Evolutionary conservation across 1,140 invertebrate genomes (phyloP).

Genomic region (Drosophila micromelanica): DNA sequence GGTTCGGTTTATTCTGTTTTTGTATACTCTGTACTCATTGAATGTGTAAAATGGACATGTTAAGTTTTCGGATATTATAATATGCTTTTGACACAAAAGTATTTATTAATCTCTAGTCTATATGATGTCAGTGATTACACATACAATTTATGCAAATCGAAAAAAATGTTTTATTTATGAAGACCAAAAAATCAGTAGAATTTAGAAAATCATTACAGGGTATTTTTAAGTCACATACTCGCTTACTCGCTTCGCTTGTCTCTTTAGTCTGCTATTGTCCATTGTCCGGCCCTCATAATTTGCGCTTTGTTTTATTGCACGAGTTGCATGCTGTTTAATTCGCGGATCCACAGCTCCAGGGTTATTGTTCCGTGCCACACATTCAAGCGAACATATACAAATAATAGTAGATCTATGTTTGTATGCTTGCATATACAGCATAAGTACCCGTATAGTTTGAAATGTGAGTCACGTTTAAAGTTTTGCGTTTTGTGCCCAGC

Average conservation of each 20-base stretch:
- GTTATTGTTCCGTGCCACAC: conserved; percentile 27
- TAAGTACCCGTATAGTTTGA: conserved; percentile 34
- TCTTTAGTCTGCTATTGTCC: conserved; percentile 32
- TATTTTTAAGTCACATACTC: conserved; percentile 5
- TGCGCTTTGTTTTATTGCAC: conserved; percentile 69
- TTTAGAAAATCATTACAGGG: background rate
- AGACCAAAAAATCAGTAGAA: no score
- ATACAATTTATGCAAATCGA: no score
- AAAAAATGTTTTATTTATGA: no score
- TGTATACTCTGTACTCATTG: conserved; percentile 12
- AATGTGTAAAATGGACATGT: background rate
- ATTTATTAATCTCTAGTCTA: no score
- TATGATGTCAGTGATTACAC: no score
- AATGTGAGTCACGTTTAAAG: conserved; percentile 80
- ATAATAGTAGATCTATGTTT: background rate
- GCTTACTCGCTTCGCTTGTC: conserved; percentile 14
- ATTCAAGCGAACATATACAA: background rate
- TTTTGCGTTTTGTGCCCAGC: conserved; percentile 42
- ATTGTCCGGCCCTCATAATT: conserved; percentile 68
- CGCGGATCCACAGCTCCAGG: conserved; percentile 24
- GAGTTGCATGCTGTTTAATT: conserved; percentile 73
- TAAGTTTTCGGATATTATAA: background rate
- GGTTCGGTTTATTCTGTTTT: conserved; percentile 58
- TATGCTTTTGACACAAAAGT: no score
- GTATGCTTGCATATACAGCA: background rate